Evolutionary conservation across 1,140 invertebrate species (phyloP), one percentile per base, ranked within the genome.

Genomic region (Drosophila persimilis): DNA sequence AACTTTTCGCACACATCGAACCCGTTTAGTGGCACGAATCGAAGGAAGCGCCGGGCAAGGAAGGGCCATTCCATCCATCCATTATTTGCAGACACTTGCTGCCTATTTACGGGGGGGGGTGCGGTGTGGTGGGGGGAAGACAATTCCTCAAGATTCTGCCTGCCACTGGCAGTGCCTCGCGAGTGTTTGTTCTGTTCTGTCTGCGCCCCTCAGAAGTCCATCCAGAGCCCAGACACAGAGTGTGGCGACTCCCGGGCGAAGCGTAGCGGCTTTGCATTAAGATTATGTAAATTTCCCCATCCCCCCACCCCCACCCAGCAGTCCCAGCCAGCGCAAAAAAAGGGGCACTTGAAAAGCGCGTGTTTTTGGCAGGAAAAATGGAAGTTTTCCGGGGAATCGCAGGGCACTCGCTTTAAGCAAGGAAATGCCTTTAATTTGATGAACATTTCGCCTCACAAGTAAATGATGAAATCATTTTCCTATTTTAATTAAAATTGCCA

Each of bases 401-500:
- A 47, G 46, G 22, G 24, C 43, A 29, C 41, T 17, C 24, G 29
- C 58, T 63, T 77, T 48, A 61, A 72, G 17, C 26, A n/a, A 6
- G 44, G 39, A 67, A 64, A 73, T 57, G 64, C 8, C 57, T 80
- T 84, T 56, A 70, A 79, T 63, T 72, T 65, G 52, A 44, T 26
- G 70, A 73, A 48, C 64, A 41, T 31, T 31, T 2, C 9, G 20
- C 8, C 2, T 31, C 15, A 13, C 47, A 44, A 76, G 58, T 63
- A 65, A 74, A 81, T 74, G 74, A 80, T 74, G 60, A 77, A 80
- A 70, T 80, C 44, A 73, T 80, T 80, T 80, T 54, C 46, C 69
- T 73, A 76, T 65, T 67, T 86, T 85, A 86, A 86, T 81, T 86
- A 85, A 85, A 86, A 86, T 58, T 81, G 65, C 73, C 52, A 64